Evolutionary conservation across 2,797 vertebrate species (phyloP), one percentile per base, ranked within the genome.

Genomic region (Champsocephalus esox): DNA sequence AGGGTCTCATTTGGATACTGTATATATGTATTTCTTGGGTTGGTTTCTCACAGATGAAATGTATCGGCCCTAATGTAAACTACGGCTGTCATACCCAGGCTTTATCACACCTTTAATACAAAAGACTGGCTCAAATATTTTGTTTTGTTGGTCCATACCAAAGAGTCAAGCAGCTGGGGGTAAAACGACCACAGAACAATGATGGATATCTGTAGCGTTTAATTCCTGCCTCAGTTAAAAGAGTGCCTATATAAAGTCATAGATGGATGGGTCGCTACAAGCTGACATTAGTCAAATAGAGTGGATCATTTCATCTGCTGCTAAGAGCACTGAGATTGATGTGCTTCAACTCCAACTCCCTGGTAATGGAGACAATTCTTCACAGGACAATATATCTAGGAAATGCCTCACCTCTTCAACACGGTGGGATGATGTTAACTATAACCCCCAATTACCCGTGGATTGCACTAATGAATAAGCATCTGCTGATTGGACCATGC

Each of bases 221-320:
- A 51, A 70, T 79, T 74, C 34, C 38, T 64, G 66, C 19, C 32
- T 64, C 52, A 57, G 28, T 41, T 28, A 32, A 66, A 73, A n/a
- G 55, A 69, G 58, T 32, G 68, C 32, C 13, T 34, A 56, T 34
- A 49, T 5, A 9, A 71, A 59, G 62, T 63, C 59, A 44, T 32
- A 46, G 70, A 82, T 73, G 68, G 63, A 69, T 54, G 61, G 34
- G 41, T 56, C 45, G 14, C 70, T 63, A 48, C 70, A 62, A 44
- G 64, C 55, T 75, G 67, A 75, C 75, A 68, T 74, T 59, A 73
- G 73, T 78, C 56, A 66, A 66, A 80, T 45, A 41, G 66, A 81
- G 75, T 52, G 68, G 72, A 70, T 79, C 62, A 49, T 73, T 74
- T 58, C 59, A 85, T 85, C 51, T 68, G 66, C 73, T 82, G 74